phyloP scores from a whole-genome alignment of 2,113 vertebrate species.

The Hippocampus zosterae region DNA sequence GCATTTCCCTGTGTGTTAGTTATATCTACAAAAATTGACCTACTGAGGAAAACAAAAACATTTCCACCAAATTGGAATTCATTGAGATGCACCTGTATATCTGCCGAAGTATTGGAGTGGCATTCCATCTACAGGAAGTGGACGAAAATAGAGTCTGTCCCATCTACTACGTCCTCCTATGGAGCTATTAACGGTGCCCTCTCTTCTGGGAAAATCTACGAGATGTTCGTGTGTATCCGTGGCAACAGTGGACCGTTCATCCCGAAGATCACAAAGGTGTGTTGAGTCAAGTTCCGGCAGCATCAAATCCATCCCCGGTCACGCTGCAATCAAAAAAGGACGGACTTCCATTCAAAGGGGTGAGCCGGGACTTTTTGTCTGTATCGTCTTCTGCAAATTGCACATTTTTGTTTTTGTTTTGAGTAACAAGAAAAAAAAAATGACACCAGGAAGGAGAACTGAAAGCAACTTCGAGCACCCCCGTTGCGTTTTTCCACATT shows the following conservation, averaged over 20 bases:
- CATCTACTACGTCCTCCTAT: not conserved
- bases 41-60: not conserved
- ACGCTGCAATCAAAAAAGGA: not conserved
- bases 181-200: not conserved
- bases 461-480: not conserved
- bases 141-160: not conserved
- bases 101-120: not conserved
- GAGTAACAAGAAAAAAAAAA: not conserved
- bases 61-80: not conserved
- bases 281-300: not conserved
- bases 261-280: not conserved
- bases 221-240: not conserved
- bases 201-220: too few species aligned
- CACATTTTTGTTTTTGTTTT: not conserved
- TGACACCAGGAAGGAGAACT: not conserved
- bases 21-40: not conserved
- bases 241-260: not conserved
- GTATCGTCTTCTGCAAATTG: not conserved
- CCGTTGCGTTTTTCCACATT: not conserved
- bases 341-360: not conserved
- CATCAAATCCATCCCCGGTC: not conserved
- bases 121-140: not conserved
- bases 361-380: not conserved
- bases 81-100: not conserved
- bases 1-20: too few species aligned